Evolutionary conservation across 2,888 invertebrate species (phyloP).

Genomic region (Heteropelma amictum): DNA sequence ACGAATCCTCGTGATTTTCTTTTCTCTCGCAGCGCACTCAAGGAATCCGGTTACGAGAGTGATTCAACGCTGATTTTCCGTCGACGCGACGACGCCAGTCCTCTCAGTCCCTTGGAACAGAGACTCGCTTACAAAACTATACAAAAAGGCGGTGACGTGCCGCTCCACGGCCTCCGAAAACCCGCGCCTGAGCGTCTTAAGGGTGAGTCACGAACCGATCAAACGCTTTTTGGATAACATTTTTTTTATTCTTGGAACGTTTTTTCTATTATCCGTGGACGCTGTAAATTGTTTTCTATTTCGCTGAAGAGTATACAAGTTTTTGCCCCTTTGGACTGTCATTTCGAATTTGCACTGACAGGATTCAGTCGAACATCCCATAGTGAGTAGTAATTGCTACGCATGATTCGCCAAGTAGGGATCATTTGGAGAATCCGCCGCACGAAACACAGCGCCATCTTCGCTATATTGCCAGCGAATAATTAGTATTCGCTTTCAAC

Average conservation of each 20-base stretch:
- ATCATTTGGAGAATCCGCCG: constrained; percentile 23
- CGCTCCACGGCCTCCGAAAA: constrained; percentile 93
- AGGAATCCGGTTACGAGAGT: constrained; percentile 94
- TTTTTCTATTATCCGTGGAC: constrained; percentile 16
- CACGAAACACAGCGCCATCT: constrained; percentile 33
- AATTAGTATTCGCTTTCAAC: constrained; percentile 23
- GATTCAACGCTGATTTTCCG: constrained; percentile 93
- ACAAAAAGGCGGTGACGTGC: constrained; percentile 97
- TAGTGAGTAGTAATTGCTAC: constrained; percentile 29
- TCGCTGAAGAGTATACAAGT: constrained; percentile 20
- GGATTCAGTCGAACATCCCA: constrained; percentile 1
- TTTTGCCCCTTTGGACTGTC: background rate
- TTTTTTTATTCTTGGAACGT: constrained; percentile 13
- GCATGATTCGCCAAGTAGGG: constrained; percentile 42
- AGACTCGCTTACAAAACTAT: constrained; percentile 91
- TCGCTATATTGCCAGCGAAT: constrained; percentile 37
- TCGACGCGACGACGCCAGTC: constrained; percentile 84
- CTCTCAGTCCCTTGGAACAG: constrained; percentile 90
- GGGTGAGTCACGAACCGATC: constrained; percentile 79
- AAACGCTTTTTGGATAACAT: background rate
- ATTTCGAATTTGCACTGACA: background rate
- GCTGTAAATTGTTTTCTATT: constrained; percentile 28
- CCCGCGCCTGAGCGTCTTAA: constrained; percentile 91
- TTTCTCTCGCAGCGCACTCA: constrained; percentile 82
- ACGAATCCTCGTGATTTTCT: background rate